Conservation (phyloP, 2,888 invertebrate genomes). For the Ypsolopha sequella region DNA sequence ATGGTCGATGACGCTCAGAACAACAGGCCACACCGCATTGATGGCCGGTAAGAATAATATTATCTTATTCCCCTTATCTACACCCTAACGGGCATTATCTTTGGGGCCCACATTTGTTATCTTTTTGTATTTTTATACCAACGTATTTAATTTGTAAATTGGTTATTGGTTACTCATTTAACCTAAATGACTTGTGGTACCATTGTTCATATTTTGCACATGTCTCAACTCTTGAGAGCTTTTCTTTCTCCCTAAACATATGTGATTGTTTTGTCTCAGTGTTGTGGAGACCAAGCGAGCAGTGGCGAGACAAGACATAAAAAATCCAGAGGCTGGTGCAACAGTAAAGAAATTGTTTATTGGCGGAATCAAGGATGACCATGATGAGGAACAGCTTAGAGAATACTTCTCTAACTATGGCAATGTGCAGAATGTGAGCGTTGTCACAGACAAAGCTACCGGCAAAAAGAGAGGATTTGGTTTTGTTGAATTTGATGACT, state of each 20-base stretch:
- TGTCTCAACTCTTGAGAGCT: too few relatives aligned
- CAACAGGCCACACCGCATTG: conserved; percentile 91
- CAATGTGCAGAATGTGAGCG: conserved; percentile 84
- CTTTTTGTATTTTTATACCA: neutral
- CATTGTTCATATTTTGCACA: too few relatives aligned
- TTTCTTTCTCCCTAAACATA: neutral
- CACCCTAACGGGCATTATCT: conserved; percentile 58
- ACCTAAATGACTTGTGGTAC: too few relatives aligned
- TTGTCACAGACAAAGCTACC: conserved; percentile 93
- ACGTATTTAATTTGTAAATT: too few relatives aligned
- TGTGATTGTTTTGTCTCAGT: conserved; percentile 33
- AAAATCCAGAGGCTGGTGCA: conserved; percentile 92
- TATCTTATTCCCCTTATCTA: conserved; percentile 31
- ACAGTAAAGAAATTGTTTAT: conserved; percentile 96
- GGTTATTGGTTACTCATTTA: too few relatives aligned
- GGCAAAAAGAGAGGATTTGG: conserved; percentile 97
- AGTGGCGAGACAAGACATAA: conserved; percentile 93
- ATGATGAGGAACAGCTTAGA: conserved; percentile 90
- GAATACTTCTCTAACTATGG: conserved; percentile 89
- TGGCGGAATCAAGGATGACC: conserved; percentile 94
- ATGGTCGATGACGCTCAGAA: conserved; percentile 98
- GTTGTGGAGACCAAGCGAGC: conserved; percentile 98
- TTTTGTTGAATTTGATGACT: conserved; percentile 97
- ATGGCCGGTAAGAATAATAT: conserved; percentile 74
- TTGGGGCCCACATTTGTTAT: conserved; percentile 42